These are phyloP conservation scores for Hyalella azteca DNA, from an alignment of 2,888 invertebrate species.

Conservation along the genomic window DNA sequence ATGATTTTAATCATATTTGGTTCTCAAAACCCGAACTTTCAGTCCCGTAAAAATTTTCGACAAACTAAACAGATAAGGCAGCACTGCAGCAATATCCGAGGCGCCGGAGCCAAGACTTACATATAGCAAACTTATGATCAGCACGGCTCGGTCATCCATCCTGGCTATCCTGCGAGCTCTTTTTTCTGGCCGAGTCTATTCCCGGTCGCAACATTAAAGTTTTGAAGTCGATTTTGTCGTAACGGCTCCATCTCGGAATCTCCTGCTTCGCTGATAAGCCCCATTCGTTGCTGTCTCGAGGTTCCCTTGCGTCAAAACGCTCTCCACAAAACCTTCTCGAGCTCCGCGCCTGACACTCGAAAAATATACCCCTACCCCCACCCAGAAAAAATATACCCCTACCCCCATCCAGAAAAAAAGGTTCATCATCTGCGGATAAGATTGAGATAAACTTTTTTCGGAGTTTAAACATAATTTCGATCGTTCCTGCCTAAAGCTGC, in stretches of 20 bases:
- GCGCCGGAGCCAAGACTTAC: neutral
- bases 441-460: too few species aligned
- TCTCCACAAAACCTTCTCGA: neutral
- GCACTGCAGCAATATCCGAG: too few species aligned
- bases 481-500: too few species aligned
- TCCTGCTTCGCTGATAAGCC: conserved; percentile 36
- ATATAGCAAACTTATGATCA: conserved; percentile 25
- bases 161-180: conserved; percentile 1
- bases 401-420: too few species aligned
- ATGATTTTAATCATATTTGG: too few species aligned
- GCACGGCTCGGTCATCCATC: conserved; percentile 23
- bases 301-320: conserved; percentile 28
- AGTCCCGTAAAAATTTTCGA: too few species aligned
- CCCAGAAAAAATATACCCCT: too few species aligned
- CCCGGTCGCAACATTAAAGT: conserved; percentile 35
- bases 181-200: conserved; percentile 11
- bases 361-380: too few species aligned
- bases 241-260: conserved; percentile 36
- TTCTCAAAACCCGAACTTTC: too few species aligned
- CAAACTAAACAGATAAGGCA: too few species aligned
- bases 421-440: too few species aligned
- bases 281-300: conserved; percentile 24
- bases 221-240: conserved; percentile 34
- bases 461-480: too few species aligned
- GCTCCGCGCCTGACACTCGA: neutral